A percentile compares a stretch with the other conserved stretches of the same genome.
Conservation (phyloP, 1,140 invertebrate genomes). For the Chymomyza costata region DNA sequence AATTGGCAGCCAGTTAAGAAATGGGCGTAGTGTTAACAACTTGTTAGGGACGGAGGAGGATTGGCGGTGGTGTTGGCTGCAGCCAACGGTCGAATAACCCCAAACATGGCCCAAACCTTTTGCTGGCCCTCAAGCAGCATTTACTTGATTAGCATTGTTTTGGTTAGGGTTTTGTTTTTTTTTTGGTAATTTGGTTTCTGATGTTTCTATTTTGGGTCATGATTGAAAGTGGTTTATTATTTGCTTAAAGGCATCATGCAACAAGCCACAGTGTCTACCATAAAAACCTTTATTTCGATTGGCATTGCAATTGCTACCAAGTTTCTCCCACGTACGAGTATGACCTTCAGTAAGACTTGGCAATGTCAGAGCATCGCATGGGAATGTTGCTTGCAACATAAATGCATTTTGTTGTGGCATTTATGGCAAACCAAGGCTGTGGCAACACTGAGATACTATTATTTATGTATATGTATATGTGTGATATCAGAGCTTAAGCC, state of each 20-base stretch:
- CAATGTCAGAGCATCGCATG: no score
- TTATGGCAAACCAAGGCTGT: no score
- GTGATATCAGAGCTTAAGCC: no score
- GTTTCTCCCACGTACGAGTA: no score
- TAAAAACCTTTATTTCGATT: no score
- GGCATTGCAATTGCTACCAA: no score
- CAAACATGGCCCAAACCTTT: background rate
- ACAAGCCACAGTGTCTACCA: constrained; percentile 59
- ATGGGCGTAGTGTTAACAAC: constrained; percentile 18
- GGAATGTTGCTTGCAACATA: no score
- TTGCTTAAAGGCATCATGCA: constrained; percentile 35
- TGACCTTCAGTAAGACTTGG: no score
- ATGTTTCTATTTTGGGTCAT: background rate
- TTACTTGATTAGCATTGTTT: constrained; percentile 25
- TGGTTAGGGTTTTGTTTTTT: constrained; percentile 5
- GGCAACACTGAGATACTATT: no score
- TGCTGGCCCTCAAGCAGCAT: constrained; percentile 1
- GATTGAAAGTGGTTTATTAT: background rate
- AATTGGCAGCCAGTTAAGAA: constrained; percentile 42
- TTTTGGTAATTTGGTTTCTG: background rate
- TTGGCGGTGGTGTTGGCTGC: background rate
- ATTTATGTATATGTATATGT: no score
- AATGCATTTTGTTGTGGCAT: no score
- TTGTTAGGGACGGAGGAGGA: constrained; percentile 6
- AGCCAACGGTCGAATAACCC: no score